Evolutionary conservation across 2,113 vertebrate genomes (phyloP).

Genomic region (Xiphorhynchus elegans): DNA sequence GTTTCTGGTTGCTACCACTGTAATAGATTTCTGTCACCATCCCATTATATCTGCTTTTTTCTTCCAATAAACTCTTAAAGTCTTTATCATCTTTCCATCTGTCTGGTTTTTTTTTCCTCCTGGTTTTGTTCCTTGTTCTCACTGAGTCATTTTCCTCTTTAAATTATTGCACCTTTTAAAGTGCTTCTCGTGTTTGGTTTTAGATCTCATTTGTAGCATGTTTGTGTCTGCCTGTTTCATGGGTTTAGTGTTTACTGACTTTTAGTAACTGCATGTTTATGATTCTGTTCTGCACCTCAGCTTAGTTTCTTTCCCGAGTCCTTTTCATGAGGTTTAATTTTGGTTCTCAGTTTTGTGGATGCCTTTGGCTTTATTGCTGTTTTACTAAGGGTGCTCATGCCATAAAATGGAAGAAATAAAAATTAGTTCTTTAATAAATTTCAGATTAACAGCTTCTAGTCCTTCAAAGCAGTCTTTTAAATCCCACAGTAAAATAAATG

Average conservation of each 20-base stretch:
- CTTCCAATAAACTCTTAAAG: constrained; percentile 79
- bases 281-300: neutral
- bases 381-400: neutral
- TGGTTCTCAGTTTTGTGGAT: neutral
- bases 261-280: neutral
- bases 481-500: neutral
- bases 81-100: constrained; percentile 71
- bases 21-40: constrained; percentile 63
- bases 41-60: constrained; percentile 65
- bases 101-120: constrained; percentile 54
- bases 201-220: neutral
- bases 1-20: constrained; percentile 63
- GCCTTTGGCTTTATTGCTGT: neutral
- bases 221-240: neutral
- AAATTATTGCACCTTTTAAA: neutral
- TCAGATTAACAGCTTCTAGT: neutral
- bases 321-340: neutral
- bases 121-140: constrained; percentile 5
- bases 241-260: neutral
- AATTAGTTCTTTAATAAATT: neutral
- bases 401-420: neutral
- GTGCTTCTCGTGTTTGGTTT: neutral
- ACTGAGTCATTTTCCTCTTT: neutral
- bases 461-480: neutral
- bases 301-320: neutral